Evolutionary conservation across 2,888 invertebrate species (phyloP), one percentile per base, ranked within the genome.

Genomic region (Lumbricus terrestris): DNA sequence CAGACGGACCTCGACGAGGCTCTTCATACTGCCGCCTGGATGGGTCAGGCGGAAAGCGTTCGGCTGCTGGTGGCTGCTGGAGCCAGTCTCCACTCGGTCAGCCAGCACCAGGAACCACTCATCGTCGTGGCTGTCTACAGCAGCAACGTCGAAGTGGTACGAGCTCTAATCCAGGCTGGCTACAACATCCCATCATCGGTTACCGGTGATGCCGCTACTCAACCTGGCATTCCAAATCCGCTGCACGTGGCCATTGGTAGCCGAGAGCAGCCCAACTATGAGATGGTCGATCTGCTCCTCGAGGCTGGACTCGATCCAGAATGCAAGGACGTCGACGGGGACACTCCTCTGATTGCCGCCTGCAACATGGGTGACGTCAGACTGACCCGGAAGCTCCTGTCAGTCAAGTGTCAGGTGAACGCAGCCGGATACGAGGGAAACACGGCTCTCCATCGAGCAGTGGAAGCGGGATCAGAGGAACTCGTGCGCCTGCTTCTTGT

Each of bases 271-370:
- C 42, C 47, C 13, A 82, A 90, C 88, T 88, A 82, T 35, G 88
- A 89, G 20, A 89, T 90, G 82, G 90, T 89, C 29, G 89, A 90
- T 35, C 35, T 89, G 47, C 90, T 90, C n/a, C 90, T 90, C 15
- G 47, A 88, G 20, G 69, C 83, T 15, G 91, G 89, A 23, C 82
- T 88, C n/a, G 82, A 91, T 29, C n/a, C 82, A 8, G 89, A 91
- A 33, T 85, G 54, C 37, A 82, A 42, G 82, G 89, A 90, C 82
- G 82, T 82, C n/a, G 89, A 90, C 89, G 89, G 89, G 29, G 89
- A 91, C 90, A 90, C 90, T 54, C 89, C 91, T 37, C 54, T 91
- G 20, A 91, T 91, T n/a, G 89, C 69, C 20, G 91, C 91, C 0
- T 42, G 89, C 83, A 40, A 82, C 33, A 88, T 85, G n/a, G 90